These are phyloP conservation scores for Lepus europaeus DNA, from an alignment of 2,113 vertebrate genomes.

Conservation along the genomic window DNA sequence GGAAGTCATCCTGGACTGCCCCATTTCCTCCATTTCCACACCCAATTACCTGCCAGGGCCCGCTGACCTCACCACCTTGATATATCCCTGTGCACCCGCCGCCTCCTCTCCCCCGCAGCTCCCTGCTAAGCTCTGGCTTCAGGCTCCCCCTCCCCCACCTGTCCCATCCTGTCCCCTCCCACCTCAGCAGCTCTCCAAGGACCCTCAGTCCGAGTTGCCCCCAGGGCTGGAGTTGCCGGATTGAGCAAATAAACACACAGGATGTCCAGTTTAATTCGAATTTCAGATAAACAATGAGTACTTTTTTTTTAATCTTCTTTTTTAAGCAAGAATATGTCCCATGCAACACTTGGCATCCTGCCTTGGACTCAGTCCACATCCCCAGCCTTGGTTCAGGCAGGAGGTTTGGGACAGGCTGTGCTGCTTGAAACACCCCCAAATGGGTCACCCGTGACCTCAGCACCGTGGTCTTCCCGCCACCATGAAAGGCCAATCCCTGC, in stretches of 20 bases:
- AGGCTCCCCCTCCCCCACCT: background rate
- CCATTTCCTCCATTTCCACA: background rate
- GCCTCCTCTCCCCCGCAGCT: fast-evolving
- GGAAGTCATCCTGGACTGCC: background rate
- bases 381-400: background rate
- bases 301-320: background rate
- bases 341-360: background rate
- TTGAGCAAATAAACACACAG: slow-evolving; percentile 41
- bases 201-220: background rate
- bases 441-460: background rate
- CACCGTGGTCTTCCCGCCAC: background rate
- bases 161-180: background rate
- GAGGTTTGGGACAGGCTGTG: background rate
- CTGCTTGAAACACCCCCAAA: background rate
- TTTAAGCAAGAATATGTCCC: background rate
- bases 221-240: background rate
- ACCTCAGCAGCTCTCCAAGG: background rate
- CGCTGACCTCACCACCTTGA: background rate
- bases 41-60: background rate
- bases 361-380: background rate
- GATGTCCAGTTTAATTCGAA: background rate
- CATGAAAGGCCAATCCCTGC: background rate
- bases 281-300: slow-evolving; percentile 26
- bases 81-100: background rate
- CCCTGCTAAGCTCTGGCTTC: background rate